Evolutionary conservation across 2,797 vertebrate species (phyloP).

Genomic region (Lagorchestes hirsutus): DNA sequence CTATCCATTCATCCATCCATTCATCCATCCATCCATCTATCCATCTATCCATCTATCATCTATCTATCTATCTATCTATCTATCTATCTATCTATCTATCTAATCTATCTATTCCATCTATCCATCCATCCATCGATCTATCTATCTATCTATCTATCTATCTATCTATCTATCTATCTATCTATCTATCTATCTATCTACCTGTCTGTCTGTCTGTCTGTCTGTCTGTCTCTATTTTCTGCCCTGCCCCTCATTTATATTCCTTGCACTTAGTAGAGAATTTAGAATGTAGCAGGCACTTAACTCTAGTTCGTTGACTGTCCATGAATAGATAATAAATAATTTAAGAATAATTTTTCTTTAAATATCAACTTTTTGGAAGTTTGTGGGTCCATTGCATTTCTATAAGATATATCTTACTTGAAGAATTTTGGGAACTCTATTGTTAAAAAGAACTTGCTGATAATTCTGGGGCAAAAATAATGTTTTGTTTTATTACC

Average conservation of each 20-base stretch:
- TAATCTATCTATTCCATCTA: too few relatives aligned
- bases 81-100: too few relatives aligned
- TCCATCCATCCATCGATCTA: too few relatives aligned
- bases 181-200: too few relatives aligned
- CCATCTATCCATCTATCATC: too few relatives aligned
- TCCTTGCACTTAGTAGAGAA: background rate
- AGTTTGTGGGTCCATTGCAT: background rate
- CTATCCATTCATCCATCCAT: too few relatives aligned
- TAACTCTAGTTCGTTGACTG: background rate
- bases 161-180: too few relatives aligned
- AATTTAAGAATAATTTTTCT: background rate
- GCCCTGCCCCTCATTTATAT: background rate
- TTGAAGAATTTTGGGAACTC: background rate
- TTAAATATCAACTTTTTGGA: background rate
- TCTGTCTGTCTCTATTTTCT: background rate
- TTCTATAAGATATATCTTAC: background rate
- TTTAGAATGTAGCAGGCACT: background rate
- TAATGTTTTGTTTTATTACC: background rate
- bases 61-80: too few relatives aligned
- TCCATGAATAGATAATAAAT: background rate
- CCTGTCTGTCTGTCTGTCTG: background rate
- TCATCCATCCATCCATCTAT: accelerated
- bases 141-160: too few relatives aligned
- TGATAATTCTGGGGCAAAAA: background rate
- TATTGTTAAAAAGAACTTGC: background rate